phyloP scores from a whole-genome alignment of 2,797 vertebrate genomes.

The Dipus sagitta region DNA sequence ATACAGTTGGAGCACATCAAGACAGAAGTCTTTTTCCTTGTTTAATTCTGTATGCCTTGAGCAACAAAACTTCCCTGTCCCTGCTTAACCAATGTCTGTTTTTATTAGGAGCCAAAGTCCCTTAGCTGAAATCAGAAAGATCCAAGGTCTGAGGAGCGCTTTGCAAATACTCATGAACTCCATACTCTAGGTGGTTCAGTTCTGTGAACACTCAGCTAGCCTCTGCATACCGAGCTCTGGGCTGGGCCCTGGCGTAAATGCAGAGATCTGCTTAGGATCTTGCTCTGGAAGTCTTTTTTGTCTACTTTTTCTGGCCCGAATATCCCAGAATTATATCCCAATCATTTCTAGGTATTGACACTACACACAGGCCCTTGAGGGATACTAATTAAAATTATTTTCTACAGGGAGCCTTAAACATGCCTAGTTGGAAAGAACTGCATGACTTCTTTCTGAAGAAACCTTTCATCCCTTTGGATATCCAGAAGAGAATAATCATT shows the following conservation, averaged over 20 bases:
- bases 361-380: neutral
- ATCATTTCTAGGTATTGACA: constrained; percentile 53
- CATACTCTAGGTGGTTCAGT: neutral
- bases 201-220: constrained; percentile 48
- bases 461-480: constrained; percentile 75
- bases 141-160: neutral
- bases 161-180: constrained; percentile 5
- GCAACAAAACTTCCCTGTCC: constrained; percentile 11
- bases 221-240: constrained; percentile 13
- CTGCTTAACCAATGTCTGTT: neutral
- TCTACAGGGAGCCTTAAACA: constrained; percentile 82
- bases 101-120: neutral
- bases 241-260: neutral
- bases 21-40: neutral
- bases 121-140: constrained; percentile 52
- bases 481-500: constrained; percentile 83
- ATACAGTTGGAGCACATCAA: neutral
- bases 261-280: constrained; percentile 13
- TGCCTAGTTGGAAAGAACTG: constrained; percentile 80
- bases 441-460: constrained; percentile 83
- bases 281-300: constrained; percentile 10
- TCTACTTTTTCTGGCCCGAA: constrained; percentile 13
- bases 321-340: constrained; percentile 16
- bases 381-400: constrained; percentile 64
- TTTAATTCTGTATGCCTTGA: constrained; percentile 34